These are phyloP conservation scores for Rhorus exstirpatorius DNA, from an alignment of 2,888 invertebrate genomes.

Conservation along the genomic window DNA sequence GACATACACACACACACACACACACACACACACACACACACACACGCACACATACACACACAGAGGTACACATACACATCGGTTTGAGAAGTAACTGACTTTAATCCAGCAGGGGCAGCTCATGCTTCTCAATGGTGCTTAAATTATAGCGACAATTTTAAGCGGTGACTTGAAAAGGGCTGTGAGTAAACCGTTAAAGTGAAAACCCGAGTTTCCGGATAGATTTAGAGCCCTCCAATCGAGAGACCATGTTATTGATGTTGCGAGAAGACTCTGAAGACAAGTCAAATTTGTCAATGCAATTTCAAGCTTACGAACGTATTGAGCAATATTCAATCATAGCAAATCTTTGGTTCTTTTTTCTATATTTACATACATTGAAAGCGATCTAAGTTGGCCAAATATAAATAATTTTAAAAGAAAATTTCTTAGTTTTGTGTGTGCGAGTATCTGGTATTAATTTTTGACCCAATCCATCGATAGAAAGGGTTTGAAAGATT, in stretches of 20 bases:
- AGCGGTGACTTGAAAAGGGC: conserved; percentile 12
- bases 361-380: no score
- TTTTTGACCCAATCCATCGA: no score
- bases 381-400: no score
- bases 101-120: conserved; percentile 31
- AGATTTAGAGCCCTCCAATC: neutral
- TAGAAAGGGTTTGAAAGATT: neutral
- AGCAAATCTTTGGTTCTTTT: no score
- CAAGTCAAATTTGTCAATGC: neutral
- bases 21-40: neutral
- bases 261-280: neutral
- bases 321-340: no score
- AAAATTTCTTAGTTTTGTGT: neutral
- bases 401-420: neutral
- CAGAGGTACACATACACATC: neutral
- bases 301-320: neutral
- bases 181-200: neutral
- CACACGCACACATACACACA: neutral
- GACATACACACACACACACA: neutral
- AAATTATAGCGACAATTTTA: conserved; percentile 19
- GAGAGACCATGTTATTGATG: no score
- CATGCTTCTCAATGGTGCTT: neutral
- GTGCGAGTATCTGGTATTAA: no score
- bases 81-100: conserved; percentile 19
- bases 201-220: neutral